Percentiles rank a stretch among this genome's conserved stretches.
phyloP scores from a whole-genome alignment of 53 echinoderm and acorn worm genomes.

The Antedon mediterranea region DNA sequence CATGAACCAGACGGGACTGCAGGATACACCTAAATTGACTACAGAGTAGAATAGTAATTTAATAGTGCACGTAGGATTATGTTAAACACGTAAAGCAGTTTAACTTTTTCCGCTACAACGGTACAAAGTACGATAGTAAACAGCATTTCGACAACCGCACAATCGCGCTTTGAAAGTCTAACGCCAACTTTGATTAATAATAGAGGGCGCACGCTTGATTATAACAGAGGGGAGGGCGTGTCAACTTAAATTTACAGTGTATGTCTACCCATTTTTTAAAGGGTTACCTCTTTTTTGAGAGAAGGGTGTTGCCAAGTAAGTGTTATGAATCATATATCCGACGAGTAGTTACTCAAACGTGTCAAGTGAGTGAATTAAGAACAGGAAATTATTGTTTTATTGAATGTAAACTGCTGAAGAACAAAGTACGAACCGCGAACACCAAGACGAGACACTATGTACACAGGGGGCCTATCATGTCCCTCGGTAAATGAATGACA shows the following conservation, averaged over 20 bases:
- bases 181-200: neutral
- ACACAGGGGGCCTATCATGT: neutral
- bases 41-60: no score
- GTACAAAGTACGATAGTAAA: no score
- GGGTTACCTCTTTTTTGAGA: neutral
- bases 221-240: neutral
- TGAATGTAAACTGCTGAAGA: neutral
- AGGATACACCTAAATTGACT: no score
- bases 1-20: no score
- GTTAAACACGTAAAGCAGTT: no score
- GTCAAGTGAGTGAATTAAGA: neutral
- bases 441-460: neutral
- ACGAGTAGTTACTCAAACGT: neutral
- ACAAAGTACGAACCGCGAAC: neutral
- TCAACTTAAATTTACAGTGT: neutral
- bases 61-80: no score
- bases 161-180: no score
- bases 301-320: neutral
- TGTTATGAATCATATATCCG: neutral
- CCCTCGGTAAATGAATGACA: no score
- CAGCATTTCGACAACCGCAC: no score
- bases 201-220: neutral
- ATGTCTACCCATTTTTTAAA: neutral
- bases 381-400: constrained; percentile 1
- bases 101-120: no score